Evolutionary conservation across 1,140 invertebrate genomes (phyloP).

Genomic region (Dysdera silvatica): DNA sequence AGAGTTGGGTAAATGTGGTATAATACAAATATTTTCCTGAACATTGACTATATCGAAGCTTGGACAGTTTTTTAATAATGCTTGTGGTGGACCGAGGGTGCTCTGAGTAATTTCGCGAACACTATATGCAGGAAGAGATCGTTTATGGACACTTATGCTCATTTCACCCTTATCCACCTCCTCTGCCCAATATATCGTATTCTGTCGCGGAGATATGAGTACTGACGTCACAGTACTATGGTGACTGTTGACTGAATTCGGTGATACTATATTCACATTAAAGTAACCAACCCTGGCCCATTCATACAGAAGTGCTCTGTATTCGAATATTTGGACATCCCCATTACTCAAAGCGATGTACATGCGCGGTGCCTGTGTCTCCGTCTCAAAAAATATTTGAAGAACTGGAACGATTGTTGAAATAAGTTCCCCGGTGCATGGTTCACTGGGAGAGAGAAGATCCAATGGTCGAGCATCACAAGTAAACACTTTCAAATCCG

Average conservation of each 20-base stretch:
- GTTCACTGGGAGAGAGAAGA: constrained; percentile 21
- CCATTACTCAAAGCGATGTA: constrained; percentile 15
- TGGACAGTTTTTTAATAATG: constrained; percentile 18
- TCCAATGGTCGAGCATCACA: constrained; percentile 26
- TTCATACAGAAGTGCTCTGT: constrained; percentile 17
- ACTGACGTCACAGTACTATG: not conserved
- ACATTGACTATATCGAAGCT: constrained; percentile 14
- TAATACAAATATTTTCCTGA: constrained; percentile 15
- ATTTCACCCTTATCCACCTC: not conserved
- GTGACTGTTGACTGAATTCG: constrained; percentile 20
- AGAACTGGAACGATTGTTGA: constrained; percentile 6
- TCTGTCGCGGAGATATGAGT: constrained; percentile 13
- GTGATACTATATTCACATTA: constrained; percentile 22
- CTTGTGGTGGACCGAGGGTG: constrained; percentile 20
- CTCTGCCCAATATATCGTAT: constrained; percentile 21
- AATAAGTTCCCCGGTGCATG: constrained; percentile 19
- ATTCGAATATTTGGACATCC: constrained; percentile 26
- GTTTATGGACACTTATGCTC: constrained; percentile 8
- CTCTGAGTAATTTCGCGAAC: constrained; percentile 21
- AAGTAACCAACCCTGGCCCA: constrained; percentile 27
- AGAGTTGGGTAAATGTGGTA: constrained; percentile 15
- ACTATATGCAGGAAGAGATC: constrained; percentile 12
- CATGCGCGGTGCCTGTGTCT: constrained; percentile 11
- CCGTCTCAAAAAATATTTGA: constrained; percentile 20
- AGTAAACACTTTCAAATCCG: constrained; percentile 13